phyloP scores from a whole-genome alignment of 2,888 invertebrate genomes.

The Tachina lurida region DNA sequence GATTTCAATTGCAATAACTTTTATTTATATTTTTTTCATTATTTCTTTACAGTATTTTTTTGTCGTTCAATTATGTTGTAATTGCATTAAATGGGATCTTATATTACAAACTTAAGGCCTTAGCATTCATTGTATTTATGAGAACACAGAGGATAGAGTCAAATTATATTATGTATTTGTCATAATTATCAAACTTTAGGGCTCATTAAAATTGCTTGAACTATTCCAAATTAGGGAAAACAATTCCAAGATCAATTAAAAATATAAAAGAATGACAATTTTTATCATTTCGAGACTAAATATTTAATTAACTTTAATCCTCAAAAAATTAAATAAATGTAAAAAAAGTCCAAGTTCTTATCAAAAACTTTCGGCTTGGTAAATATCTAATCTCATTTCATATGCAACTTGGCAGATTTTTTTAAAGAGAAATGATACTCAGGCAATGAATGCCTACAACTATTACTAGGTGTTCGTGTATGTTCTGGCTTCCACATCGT shows the following conservation, averaged over 20 bases:
- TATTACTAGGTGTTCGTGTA: no score
- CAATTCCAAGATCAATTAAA: not conserved
- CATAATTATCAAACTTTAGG: conserved; percentile 31
- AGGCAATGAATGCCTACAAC: no score
- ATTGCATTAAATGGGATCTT: conserved; percentile 33
- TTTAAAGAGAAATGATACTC: no score
- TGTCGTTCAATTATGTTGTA: conserved; percentile 51
- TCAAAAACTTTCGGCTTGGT: no score
- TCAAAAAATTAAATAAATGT: no score
- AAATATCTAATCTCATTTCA: no score
- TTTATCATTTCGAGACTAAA: no score
- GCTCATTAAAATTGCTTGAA: conserved; percentile 3
- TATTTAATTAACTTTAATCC: no score
- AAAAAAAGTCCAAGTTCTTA: no score
- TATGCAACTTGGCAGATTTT: no score
- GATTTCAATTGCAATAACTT: conserved; percentile 63
- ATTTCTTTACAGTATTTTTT: not conserved
- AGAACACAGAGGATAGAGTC: not conserved
- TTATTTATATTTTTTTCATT: conserved; percentile 4
- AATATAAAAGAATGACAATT: not conserved
- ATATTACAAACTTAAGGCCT: conserved; percentile 23
- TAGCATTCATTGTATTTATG: conserved; percentile 11
- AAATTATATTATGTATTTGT: conserved; percentile 42
- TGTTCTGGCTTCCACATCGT: no score
- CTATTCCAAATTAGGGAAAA: not conserved